Conservation (phyloP, 2,888 invertebrate genomes). For the Leucophenga montana region DNA sequence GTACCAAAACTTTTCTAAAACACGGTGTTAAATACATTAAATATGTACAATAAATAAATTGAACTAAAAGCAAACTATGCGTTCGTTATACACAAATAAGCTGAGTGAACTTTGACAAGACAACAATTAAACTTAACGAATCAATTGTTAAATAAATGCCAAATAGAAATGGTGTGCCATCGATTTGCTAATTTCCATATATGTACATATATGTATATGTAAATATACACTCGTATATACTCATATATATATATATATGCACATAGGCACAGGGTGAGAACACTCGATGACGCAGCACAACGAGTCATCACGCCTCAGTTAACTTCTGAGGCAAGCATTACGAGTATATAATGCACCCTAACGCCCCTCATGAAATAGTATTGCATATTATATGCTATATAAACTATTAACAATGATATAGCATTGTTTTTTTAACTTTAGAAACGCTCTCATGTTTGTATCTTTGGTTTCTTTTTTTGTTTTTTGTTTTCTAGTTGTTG, state of each 20-base stretch:
- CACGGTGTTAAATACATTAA: too few species aligned
- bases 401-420: too few species aligned
- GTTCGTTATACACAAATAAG: neutral
- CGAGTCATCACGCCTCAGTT: too few species aligned
- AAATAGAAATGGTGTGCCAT: conserved; percentile 40
- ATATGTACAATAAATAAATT: too few species aligned
- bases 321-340: too few species aligned
- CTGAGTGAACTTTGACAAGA: conserved; percentile 53
- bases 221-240: conserved; percentile 28
- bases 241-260: conserved; percentile 14
- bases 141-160: conserved; percentile 54
- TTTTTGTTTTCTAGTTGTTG: conserved; percentile 75
- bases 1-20: too few species aligned
- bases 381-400: too few species aligned
- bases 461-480: conserved; percentile 28
- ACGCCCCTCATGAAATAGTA: too few species aligned
- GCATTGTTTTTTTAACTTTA: neutral
- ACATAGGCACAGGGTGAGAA: neutral
- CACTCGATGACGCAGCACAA: neutral
- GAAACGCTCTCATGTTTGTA: neutral
- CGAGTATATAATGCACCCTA: too few species aligned
- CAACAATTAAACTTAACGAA: conserved; percentile 59
- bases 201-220: neutral
- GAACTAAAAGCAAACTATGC: conserved; percentile 9
- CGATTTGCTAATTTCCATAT: conserved; percentile 36